A percentile compares a stretch with the other conserved stretches of the same genome.
Evolutionary conservation across 1,140 invertebrate genomes (phyloP).

Genomic region (Neocloeon triangulifer): DNA sequence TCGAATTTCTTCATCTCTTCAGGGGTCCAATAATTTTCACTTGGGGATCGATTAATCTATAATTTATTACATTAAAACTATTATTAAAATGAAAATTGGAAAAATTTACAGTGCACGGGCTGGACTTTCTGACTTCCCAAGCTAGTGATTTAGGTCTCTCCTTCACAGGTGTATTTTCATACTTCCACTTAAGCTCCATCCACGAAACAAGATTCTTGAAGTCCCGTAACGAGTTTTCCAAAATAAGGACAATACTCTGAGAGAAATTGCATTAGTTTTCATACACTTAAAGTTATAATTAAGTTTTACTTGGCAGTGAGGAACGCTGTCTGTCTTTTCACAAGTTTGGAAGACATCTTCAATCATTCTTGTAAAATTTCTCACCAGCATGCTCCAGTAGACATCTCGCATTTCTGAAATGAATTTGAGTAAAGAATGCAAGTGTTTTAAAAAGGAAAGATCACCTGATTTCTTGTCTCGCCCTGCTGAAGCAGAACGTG

Average conservation of each 20-base stretch:
- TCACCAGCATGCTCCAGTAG: conserved; percentile 89
- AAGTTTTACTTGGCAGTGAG: conserved; percentile 30
- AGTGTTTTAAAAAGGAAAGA: not conserved
- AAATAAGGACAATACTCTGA: conserved; percentile 78
- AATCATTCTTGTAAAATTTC: conserved; percentile 76
- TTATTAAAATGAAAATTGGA: too few relatives aligned
- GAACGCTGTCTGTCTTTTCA: conserved; percentile 34
- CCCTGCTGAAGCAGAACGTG: conserved; percentile 63
- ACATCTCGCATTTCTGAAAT: conserved; percentile 52
- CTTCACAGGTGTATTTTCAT: conserved; percentile 66
- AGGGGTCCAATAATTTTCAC: too few relatives aligned
- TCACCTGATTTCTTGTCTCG: conserved; percentile 55
- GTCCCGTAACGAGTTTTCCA: conserved; percentile 84
- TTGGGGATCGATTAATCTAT: too few relatives aligned
- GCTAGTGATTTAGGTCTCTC: conserved; percentile 69
- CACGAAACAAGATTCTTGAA: conserved; percentile 82
- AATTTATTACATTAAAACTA: too few relatives aligned
- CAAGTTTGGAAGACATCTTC: conserved; percentile 41
- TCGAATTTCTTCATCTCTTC: too few relatives aligned
- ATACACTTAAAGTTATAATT: not conserved
- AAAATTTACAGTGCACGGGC: conserved; percentile 47
- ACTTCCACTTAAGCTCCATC: conserved; percentile 80
- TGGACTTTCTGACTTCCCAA: conserved; percentile 87
- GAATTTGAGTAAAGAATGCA: too few relatives aligned
- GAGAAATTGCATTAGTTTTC: conserved; percentile 7